Conservation (phyloP, 2,113 vertebrate genomes). For the Eidolon helvum region DNA sequence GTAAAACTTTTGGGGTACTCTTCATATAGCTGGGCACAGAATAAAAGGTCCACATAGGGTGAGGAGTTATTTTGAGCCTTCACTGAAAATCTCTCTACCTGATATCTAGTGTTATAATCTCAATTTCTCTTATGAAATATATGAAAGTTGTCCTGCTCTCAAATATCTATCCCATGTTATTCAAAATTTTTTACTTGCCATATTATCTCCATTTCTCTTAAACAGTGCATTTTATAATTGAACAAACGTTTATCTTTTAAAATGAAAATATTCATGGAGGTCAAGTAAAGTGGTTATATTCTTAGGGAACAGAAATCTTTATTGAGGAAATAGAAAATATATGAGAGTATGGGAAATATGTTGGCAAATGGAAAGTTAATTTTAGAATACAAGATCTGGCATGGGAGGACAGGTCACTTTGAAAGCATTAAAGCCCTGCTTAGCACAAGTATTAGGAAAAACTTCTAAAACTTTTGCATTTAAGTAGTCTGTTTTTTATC, state of each 20-base stretch:
- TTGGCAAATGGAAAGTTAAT: neutral
- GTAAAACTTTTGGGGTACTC: neutral
- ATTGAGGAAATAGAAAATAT: constrained; percentile 10
- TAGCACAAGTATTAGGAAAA: neutral
- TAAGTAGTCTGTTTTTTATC: neutral
- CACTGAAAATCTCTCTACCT: neutral
- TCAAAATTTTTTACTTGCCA: neutral
- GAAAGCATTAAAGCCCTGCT: neutral
- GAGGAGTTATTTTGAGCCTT: neutral
- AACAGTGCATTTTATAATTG: neutral
- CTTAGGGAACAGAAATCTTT: neutral
- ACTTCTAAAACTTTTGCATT: neutral
- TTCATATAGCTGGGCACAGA: neutral
- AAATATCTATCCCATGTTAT: neutral
- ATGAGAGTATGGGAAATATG: neutral
- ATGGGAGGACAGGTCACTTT: neutral
- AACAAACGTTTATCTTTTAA: neutral
- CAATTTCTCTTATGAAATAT: neutral
- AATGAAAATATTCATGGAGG: neutral
- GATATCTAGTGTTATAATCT: neutral
- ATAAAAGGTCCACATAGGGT: neutral
- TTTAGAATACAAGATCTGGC: neutral
- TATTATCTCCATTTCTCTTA: neutral
- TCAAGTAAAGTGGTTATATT: neutral
- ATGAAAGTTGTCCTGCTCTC: neutral